These are phyloP conservation scores for Scaptomyza graminum DNA, from an alignment of 1,140 invertebrate genomes.

Conservation along the genomic window DNA sequence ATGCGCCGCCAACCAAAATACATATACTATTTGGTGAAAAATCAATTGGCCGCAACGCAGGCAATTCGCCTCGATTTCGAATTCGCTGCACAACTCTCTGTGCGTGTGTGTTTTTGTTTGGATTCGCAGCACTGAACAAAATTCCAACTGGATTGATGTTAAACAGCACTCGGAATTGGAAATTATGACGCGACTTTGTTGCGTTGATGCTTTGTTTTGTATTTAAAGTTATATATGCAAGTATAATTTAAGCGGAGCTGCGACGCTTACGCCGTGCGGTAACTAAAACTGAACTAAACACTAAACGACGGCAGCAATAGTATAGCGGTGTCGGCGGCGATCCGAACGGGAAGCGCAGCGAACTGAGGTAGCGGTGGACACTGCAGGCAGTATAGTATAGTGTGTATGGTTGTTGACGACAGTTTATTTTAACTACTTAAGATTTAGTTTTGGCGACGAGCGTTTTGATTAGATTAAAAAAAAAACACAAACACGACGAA, in stretches of 20 bases:
- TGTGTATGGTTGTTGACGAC: not conserved
- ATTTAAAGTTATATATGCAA: conserved; percentile 22
- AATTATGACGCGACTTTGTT: not conserved
- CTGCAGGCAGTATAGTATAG: not conserved
- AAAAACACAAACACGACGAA: conserved; percentile 23
- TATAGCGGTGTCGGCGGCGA: conserved; percentile 1
- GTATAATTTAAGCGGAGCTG: conserved; percentile 48
- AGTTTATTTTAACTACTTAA: conserved; percentile 43
- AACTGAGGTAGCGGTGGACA: not conserved
- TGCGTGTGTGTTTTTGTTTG: not conserved
- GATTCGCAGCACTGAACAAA: not conserved
- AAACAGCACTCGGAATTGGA: conserved; percentile 8
- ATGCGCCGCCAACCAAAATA: conserved; percentile 13
- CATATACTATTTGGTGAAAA: conserved; percentile 55
- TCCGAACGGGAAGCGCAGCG: not conserved
- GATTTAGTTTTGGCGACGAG: conserved; percentile 39
- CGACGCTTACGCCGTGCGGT: conserved; percentile 47
- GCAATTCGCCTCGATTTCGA: conserved; percentile 33
- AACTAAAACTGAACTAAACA: conserved; percentile 44
- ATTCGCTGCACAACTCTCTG: conserved; percentile 8
- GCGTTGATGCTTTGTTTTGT: conserved; percentile 30
- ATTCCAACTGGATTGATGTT: not conserved
- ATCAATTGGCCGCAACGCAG: conserved; percentile 64
- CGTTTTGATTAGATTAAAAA: conserved; percentile 37
- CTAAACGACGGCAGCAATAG: conserved; percentile 27